Conservation (phyloP, 2,888 invertebrate species). For the Lysandra bellargus region DNA sequence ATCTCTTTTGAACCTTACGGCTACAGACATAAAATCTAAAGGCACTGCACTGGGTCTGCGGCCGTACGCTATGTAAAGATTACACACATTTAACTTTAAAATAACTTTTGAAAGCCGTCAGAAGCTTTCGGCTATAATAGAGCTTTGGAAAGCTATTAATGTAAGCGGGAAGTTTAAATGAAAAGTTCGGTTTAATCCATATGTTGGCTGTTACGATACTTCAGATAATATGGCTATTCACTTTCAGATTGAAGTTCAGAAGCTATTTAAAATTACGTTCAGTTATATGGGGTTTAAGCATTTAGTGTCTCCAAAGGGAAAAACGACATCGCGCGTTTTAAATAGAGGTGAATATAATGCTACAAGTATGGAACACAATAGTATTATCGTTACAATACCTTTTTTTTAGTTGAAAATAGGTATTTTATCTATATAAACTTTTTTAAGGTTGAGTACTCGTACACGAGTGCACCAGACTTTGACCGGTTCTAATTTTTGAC, state of each 20-base stretch:
- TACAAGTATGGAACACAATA: too few relatives aligned
- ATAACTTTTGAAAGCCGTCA: slow-evolving; percentile 11
- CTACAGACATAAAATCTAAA: neutral
- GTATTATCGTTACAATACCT: too few relatives aligned
- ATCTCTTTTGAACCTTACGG: neutral
- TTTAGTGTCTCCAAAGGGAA: too few relatives aligned
- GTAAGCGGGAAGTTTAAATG: slow-evolving; percentile 21
- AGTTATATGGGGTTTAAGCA: too few relatives aligned
- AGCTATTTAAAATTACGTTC: too few relatives aligned
- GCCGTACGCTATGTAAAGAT: neutral
- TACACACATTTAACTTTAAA: slow-evolving; percentile 15
- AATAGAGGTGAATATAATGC: too few relatives aligned
- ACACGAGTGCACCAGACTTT: too few relatives aligned
- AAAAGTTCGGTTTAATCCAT: neutral
- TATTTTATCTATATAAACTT: too few relatives aligned
- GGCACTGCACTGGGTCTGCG: neutral
- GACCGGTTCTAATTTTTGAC: too few relatives aligned
- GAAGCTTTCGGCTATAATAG: slow-evolving; percentile 16
- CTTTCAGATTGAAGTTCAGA: neutral
- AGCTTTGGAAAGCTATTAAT: slow-evolving; percentile 17
- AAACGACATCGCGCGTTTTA: too few relatives aligned
- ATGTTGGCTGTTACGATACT: neutral
- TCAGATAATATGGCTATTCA: neutral
- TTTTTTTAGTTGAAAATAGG: too few relatives aligned
- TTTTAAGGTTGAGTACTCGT: too few relatives aligned